These are phyloP conservation scores for Nudaria mundana DNA, from an alignment of 2,888 invertebrate genomes.

Conservation along the genomic window DNA sequence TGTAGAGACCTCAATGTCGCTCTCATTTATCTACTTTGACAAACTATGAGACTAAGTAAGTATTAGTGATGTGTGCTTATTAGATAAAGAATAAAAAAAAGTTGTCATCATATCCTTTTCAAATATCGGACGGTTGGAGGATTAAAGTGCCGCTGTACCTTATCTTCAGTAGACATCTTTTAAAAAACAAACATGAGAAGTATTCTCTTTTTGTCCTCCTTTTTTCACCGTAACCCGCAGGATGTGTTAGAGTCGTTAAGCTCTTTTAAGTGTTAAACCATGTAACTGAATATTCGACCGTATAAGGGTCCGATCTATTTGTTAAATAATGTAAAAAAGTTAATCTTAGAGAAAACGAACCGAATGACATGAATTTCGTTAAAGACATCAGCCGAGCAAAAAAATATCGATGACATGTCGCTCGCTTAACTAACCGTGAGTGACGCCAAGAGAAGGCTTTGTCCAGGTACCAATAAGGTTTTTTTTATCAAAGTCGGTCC, in stretches of 20 bases:
- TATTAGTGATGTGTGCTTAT: conserved; percentile 70
- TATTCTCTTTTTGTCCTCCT: conserved; percentile 76
- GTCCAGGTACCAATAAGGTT: conserved; percentile 58
- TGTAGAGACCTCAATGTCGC: no score
- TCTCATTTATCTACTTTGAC: conserved; percentile 38
- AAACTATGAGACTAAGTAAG: conserved; percentile 44
- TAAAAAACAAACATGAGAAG: conserved; percentile 80
- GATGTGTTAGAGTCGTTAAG: conserved; percentile 82
- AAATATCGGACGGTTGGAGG: conserved; percentile 77
- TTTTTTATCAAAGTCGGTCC: conserved; percentile 65
- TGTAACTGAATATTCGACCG: conserved; percentile 80
- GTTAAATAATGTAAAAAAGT: conserved; percentile 78
- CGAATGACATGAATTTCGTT: conserved; percentile 79
- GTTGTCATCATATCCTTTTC: conserved; percentile 81
- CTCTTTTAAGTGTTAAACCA: conserved; percentile 82
- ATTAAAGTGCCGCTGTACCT: conserved; percentile 79
- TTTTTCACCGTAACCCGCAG: conserved; percentile 80
- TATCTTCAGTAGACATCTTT: conserved; percentile 80
- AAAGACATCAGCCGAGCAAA: conserved; percentile 75
- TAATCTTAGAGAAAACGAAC: conserved; percentile 79
- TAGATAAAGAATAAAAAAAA: conserved; percentile 75
- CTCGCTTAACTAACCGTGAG: conserved; percentile 60
- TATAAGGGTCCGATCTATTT: conserved; percentile 79
- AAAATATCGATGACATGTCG: conserved; percentile 72
- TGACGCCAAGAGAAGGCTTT: conserved; percentile 54